Percentiles rank a stretch among this genome's conserved stretches.
These are phyloP conservation scores for Hemicentrotus pulcherrimus DNA, from an alignment of 35 echinoderm and acorn worm species.

Conservation along the genomic window DNA sequence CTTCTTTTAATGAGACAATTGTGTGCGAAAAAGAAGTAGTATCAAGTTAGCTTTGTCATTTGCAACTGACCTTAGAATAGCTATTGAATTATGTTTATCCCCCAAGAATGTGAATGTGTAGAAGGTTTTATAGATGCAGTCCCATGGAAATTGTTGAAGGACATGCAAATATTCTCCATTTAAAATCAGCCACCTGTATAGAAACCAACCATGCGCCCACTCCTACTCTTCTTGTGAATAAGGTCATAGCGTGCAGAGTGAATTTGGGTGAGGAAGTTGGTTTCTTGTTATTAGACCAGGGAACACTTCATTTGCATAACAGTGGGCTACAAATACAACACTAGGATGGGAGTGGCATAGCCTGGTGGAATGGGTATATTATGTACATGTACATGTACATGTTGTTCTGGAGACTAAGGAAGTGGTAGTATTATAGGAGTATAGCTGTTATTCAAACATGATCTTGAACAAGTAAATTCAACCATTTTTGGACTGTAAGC, in stretches of 20 bases:
- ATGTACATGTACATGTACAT: background rate
- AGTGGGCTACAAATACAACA: background rate
- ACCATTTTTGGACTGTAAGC: too few relatives aligned
- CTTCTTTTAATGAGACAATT: background rate
- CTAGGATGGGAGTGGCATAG: background rate
- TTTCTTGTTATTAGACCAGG: conserved; percentile 8
- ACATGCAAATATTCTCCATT: background rate
- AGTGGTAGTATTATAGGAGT: background rate
- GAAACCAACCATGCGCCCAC: background rate
- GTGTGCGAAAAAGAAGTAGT: background rate
- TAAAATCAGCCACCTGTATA: background rate
- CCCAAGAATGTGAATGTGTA: background rate
- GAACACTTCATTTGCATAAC: background rate
- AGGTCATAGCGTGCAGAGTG: background rate
- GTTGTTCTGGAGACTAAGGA: background rate
- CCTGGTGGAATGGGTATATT: background rate
- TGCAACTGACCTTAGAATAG: background rate
- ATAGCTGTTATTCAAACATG: background rate
- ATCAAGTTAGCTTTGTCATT: background rate
- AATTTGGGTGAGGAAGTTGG: background rate
- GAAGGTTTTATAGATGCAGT: background rate
- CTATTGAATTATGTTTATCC: background rate
- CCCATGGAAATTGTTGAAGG: background rate
- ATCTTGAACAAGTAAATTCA: background rate
- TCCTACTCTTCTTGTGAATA: background rate